phyloP scores from a whole-genome alignment of 2,797 vertebrate genomes.

The Phrynocephalus forsythii region DNA sequence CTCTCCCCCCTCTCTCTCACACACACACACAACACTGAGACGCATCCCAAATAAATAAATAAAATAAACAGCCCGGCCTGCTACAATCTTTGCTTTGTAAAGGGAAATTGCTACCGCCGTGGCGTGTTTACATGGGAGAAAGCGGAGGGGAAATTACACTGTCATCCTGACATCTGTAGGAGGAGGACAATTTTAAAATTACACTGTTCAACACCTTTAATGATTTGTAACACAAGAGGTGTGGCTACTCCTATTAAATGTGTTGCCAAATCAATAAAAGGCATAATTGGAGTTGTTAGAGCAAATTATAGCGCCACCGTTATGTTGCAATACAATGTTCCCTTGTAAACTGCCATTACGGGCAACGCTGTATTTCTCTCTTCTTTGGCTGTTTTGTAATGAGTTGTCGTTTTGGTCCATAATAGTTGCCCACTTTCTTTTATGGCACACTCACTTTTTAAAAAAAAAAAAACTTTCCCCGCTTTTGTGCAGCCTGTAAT shows the following conservation, averaged over 20 bases:
- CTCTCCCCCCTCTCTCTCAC: conserved; percentile 30
- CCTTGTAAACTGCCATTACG: conserved; percentile 97
- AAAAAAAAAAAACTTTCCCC: conserved; percentile 64
- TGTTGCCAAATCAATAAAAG: conserved; percentile 99
- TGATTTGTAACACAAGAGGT: conserved; percentile 96
- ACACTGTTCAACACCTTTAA: conserved; percentile 98
- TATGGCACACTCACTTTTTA: conserved; percentile 89
- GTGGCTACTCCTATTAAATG: conserved; percentile 98
- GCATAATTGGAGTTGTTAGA: conserved; percentile 99
- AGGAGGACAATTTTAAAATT: conserved; percentile 95
- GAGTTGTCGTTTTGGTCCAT: conserved; percentile 93
- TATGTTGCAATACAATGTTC: conserved; percentile 96
- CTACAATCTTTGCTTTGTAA: conserved; percentile 84
- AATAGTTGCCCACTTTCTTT: conserved; percentile 94
- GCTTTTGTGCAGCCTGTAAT: conserved; percentile 96
- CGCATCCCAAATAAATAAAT: conserved; percentile 70
- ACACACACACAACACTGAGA: neutral
- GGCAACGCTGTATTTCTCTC: conserved; percentile 88
- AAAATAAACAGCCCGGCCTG: conserved; percentile 77
- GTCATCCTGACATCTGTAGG: conserved; percentile 94
- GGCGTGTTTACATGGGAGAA: conserved; percentile 94
- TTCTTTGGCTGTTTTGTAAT: conserved; percentile 89
- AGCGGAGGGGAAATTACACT: conserved; percentile 91
- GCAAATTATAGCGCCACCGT: conserved; percentile 98
- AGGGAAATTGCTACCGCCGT: conserved; percentile 89